Evolutionary conservation across 1,140 invertebrate genomes (phyloP), one percentile per base, ranked within the genome.

Genomic region (Atta texana): DNA sequence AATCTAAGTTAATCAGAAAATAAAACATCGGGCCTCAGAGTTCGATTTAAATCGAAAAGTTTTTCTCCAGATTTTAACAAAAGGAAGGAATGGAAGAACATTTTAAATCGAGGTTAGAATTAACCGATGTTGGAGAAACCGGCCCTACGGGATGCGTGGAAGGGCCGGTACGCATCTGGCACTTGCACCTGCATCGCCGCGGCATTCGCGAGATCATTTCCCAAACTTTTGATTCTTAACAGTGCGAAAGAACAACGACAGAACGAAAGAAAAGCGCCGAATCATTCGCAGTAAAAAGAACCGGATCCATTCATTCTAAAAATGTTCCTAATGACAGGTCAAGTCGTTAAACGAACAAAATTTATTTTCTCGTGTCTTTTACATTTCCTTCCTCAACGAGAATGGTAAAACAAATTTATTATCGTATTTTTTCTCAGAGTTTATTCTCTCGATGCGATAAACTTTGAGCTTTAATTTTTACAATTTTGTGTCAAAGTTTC

Each of bases 111-210:
- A 74, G 49, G 49, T 69, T 39, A 53, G 55, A 44, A 24, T 72
- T 82, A 74, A 84, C 69, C 69, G 80, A 74, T 55, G 8, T 84
- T 10, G 39, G 5, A 51, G 55, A 12, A 75, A 59, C 68, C 69
- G 80, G 80, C 39, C 80, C 28, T 63, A 51, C 14, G 69, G 55
- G 34, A 28, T 5, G 21, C 3, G 24, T 24, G 49, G 21, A 75
- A 75, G 18, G 69, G 55, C 39, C 53, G 68, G 18, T n/a, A 39
- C 21, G 34, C 80, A 84, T 75, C 80, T 84, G 69, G 76, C 80
- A 71, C 14, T 74, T 63, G 69, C 69, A 84, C 80, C 80, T 84
- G 80, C 69, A 61, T 21, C 59, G 44, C 39, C 34, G 0, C 44
- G 55, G 39, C 69, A 68, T 55, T 49, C 21, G 14, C 24, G 4